Conservation (phyloP, 2,797 vertebrate species). For the Phoebastria nigripes region DNA sequence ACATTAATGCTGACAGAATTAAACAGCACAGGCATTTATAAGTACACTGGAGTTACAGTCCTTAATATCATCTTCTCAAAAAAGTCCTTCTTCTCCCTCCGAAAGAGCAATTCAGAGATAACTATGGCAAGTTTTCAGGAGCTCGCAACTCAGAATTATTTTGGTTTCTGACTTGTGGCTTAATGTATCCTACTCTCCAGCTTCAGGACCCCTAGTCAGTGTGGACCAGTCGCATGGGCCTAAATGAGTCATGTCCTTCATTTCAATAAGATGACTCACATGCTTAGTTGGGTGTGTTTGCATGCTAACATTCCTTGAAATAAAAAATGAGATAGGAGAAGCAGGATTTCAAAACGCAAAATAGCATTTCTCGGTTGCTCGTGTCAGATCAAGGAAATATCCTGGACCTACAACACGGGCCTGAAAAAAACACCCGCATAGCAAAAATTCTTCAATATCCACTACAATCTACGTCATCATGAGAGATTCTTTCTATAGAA, state of each 20-base stretch:
- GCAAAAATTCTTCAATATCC: neutral
- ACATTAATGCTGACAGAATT: neutral
- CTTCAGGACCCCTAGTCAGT: neutral
- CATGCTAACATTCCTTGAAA: neutral
- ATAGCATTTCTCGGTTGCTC: neutral
- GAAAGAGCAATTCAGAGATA: neutral
- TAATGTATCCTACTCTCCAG: neutral
- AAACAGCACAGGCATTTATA: neutral
- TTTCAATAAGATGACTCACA: neutral
- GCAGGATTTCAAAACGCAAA: neutral
- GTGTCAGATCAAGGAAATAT: neutral
- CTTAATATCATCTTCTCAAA: neutral
- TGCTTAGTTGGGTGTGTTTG: neutral
- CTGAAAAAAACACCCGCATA: neutral
- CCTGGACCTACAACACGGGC: rapidly evolving
- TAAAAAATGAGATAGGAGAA: neutral
- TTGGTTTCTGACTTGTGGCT: neutral
- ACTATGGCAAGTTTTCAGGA: neutral
- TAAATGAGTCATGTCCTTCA: neutral
- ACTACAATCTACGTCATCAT: neutral
- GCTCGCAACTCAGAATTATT: neutral
- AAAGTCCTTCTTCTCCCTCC: neutral
- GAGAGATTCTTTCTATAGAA: neutral
- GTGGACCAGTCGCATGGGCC: neutral
- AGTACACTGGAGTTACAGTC: rapidly evolving